Percentiles rank a stretch among this genome's conserved stretches.
These are phyloP conservation scores for Stegodyphus mimosarum DNA, from an alignment of 1,140 invertebrate species.

Conservation along the genomic window DNA sequence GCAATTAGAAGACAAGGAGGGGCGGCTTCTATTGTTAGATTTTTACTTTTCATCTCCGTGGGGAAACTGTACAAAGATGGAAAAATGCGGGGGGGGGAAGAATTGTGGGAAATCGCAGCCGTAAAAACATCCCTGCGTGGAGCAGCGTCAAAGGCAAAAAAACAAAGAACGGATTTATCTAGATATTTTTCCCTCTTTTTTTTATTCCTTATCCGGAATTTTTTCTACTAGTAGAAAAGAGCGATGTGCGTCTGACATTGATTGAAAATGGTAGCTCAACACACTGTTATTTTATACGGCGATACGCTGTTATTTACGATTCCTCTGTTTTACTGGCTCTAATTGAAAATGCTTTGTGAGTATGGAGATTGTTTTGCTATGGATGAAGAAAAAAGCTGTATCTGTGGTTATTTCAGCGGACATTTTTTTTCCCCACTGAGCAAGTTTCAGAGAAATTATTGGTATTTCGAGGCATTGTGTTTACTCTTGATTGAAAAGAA, in stretches of 20 bases:
- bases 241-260: conserved; percentile 24
- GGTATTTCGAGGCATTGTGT: too few species aligned
- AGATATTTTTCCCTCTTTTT: conserved; percentile 8
- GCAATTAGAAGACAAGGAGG: conserved; percentile 17
- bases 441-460: neutral
- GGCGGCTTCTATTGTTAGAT: conserved; percentile 30
- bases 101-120: neutral
- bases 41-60: conserved; percentile 3
- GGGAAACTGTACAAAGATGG: neutral
- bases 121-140: conserved; percentile 14
- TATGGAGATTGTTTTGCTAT: neutral
- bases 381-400: neutral
- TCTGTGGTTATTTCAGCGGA: too few species aligned
- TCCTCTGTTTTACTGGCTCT: conserved; percentile 5
- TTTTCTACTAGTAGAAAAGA: neutral
- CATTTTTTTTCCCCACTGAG: neutral
- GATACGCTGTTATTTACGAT: conserved; percentile 20
- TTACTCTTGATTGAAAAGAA: too few species aligned
- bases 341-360: conserved; percentile 18
- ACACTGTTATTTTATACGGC: conserved; percentile 22
- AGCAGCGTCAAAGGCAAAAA: too few species aligned
- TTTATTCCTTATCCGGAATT: neutral
- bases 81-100: neutral
- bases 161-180: neutral
- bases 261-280: conserved; percentile 23